Percentiles rank a stretch among this genome's conserved stretches.
Conservation (phyloP, 2,113 vertebrate genomes). For the Monopterus albus region DNA sequence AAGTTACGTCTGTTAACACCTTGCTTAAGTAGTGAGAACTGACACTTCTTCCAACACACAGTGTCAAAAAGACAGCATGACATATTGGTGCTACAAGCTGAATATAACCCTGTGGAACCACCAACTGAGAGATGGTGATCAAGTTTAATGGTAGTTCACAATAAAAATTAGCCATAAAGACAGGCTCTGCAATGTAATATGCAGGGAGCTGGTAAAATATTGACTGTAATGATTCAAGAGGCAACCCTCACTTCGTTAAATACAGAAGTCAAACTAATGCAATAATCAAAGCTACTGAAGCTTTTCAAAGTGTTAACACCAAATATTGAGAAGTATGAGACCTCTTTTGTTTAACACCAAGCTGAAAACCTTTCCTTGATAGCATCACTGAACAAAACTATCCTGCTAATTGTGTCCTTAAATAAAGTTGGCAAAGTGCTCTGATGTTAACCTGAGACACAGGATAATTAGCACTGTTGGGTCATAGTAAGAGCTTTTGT, state of each 20-base stretch:
- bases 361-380: constrained; percentile 3
- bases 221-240: constrained; percentile 5
- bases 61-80: constrained; percentile 33
- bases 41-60: constrained; percentile 7
- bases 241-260: not conserved
- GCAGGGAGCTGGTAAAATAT: not conserved
- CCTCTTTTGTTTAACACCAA: not conserved
- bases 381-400: not conserved
- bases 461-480: not conserved
- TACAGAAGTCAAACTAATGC: not conserved
- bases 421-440: constrained; percentile 7
- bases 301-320: not conserved
- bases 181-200: not conserved
- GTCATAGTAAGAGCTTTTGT: not conserved
- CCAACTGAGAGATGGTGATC: constrained; percentile 3
- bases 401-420: constrained; percentile 10
- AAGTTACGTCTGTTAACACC: constrained; percentile 17
- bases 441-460: not conserved
- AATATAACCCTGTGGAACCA: not conserved
- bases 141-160: not conserved
- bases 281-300: not conserved
- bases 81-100: not conserved
- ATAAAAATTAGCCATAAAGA: not conserved
- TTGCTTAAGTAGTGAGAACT: constrained; percentile 7
- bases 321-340: not conserved